Percentiles rank a stretch among this genome's conserved stretches.
These are phyloP conservation scores for Macropis europaea DNA, from an alignment of 2,888 invertebrate species.

Conservation along the genomic window DNA sequence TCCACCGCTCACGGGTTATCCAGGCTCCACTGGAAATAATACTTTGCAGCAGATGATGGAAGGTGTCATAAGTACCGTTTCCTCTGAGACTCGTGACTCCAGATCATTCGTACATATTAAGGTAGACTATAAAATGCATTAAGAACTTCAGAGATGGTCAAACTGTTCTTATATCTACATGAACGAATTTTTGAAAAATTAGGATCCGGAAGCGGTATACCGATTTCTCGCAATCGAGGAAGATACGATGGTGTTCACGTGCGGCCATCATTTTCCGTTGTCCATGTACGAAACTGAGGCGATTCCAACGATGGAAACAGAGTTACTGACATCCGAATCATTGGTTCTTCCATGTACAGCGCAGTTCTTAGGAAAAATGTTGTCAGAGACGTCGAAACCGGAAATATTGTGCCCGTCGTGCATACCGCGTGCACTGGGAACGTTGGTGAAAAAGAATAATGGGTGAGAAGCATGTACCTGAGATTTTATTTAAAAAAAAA, in stretches of 20 bases:
- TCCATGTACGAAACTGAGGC: constrained; percentile 72
- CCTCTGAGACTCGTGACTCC: constrained; percentile 71
- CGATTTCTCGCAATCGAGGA: constrained; percentile 71
- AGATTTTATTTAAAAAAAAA: constrained; percentile 36
- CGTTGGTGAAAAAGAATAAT: constrained; percentile 55
- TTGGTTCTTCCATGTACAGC: constrained; percentile 76
- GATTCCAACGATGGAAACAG: constrained; percentile 76
- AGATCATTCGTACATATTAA: constrained; percentile 77
- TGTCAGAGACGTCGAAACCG: constrained; percentile 68
- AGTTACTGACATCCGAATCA: constrained; percentile 70
- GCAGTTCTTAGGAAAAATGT: constrained; percentile 71
- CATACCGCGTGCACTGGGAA: constrained; percentile 71
- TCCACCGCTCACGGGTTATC: constrained; percentile 75
- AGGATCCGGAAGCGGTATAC: constrained; percentile 53
- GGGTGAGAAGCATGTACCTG: constrained; percentile 53
- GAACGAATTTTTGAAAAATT: neutral
- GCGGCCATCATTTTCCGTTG: constrained; percentile 75
- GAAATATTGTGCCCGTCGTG: constrained; percentile 76
- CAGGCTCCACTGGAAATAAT: constrained; percentile 73
- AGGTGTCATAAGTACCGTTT: constrained; percentile 74
- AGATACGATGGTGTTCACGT: constrained; percentile 76
- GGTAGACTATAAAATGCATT: constrained; percentile 60
- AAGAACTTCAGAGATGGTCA: too few relatives aligned
- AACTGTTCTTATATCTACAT: neutral
- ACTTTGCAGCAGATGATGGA: constrained; percentile 76